Evolutionary conservation across 2,888 invertebrate genomes (phyloP), one percentile per base, ranked within the genome.

Genomic region (Eurois occulta): DNA sequence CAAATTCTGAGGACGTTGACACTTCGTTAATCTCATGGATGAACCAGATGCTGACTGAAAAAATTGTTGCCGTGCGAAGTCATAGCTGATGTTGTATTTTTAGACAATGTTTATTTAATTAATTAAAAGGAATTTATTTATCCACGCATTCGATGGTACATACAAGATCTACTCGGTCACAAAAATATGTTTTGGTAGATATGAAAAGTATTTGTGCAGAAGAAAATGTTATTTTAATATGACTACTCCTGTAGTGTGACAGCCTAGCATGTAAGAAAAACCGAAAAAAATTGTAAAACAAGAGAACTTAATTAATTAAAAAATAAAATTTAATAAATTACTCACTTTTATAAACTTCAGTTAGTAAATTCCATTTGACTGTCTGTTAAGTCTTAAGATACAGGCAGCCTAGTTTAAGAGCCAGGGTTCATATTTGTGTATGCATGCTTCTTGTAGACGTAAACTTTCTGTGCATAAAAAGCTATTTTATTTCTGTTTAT

Each of bases 1-100:
- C 60, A 41, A 58, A 74, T 85, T 86, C 62, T 66, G 75, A 72
- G 87, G 87, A 65, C 86, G 87, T 83, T 81, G 83, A 79, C 84
- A 78, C 86, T 72, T 81, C 71, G 58, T 75, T 82, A 78, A 70
- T 73, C 75, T 74, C 48, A 18, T 24, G 28, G 18, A 35, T 74
- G 28, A 55, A 55, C 46, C 72, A 72, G 60, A 72, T 72, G n/a
- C n/a, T 18, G 35, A 38, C 18, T 35, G 18, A 58, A 38, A 65
- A 65, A 41, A 65, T 2, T 6, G 65, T 43, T 18, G 18, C 8
- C 18, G 4, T 41, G 62, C 62, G 62, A 38, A 16, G 38, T 55
- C 46, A 65, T 41, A 46, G 32, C 32, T 75, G 55, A 28, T 65
- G 55, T 78, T 28, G 16, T 81, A 58, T 66, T 78, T 74, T 58